Conservation (phyloP, 2,797 vertebrate species). For the Enteromius viviparus region DNA sequence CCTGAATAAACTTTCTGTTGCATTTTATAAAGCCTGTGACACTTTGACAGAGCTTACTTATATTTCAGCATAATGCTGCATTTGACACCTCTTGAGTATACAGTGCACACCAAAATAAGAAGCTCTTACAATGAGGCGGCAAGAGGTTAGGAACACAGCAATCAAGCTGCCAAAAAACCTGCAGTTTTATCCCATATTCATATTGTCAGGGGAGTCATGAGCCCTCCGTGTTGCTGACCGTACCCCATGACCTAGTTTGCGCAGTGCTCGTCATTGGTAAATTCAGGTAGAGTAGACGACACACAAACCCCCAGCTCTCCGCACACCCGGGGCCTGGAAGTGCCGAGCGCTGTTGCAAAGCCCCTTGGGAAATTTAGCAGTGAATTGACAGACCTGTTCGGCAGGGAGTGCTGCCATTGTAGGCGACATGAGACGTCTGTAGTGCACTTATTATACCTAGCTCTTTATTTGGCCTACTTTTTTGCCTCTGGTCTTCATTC, state of each 20-base stretch:
- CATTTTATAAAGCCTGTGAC: background rate
- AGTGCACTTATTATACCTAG: slow-evolving; percentile 32
- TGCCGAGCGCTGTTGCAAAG: slow-evolving; percentile 16
- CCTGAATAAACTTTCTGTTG: background rate
- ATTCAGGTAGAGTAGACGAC: slow-evolving; percentile 20
- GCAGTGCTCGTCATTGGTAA: slow-evolving; percentile 16
- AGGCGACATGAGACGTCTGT: slow-evolving; percentile 28
- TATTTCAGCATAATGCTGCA: background rate
- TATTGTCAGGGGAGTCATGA: slow-evolving; percentile 26
- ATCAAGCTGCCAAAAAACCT: slow-evolving; percentile 26
- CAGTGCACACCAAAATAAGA: background rate
- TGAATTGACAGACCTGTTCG: slow-evolving; percentile 16
- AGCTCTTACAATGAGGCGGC: background rate
- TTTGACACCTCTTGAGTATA: slow-evolving; percentile 13
- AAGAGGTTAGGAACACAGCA: slow-evolving; percentile 23
- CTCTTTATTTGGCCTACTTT: slow-evolving; percentile 47
- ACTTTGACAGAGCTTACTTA: background rate
- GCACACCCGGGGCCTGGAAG: slow-evolving; percentile 16
- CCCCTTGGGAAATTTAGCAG: slow-evolving; percentile 45
- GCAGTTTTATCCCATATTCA: background rate
- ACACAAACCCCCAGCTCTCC: background rate
- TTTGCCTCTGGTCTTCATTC: background rate
- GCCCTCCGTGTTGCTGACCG: slow-evolving; percentile 2
- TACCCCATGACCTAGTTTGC: slow-evolving; percentile 34
- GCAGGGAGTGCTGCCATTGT: background rate